Conservation (phyloP, 2,888 invertebrate genomes). For the Corbicula japonica region DNA sequence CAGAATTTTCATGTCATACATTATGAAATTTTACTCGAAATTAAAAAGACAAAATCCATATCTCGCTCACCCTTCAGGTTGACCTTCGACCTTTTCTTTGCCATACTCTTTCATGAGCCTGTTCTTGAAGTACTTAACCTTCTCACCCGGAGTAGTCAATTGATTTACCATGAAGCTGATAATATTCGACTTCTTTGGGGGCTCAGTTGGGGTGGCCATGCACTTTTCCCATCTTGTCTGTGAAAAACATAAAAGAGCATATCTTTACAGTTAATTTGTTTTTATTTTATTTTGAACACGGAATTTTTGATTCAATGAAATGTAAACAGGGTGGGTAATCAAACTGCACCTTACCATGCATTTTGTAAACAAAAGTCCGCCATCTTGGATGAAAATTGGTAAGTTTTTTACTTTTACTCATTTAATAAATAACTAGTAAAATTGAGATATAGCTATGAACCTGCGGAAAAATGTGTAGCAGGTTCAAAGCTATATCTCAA, state of each 20-base stretch:
- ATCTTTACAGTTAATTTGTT: too few relatives aligned
- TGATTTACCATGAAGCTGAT: constrained; percentile 42
- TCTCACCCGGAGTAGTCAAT: constrained; percentile 48
- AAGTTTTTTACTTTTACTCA: too few relatives aligned
- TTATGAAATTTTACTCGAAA: not conserved
- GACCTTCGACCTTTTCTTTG: constrained; percentile 20
- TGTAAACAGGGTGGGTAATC: too few relatives aligned
- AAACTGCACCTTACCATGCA: too few relatives aligned
- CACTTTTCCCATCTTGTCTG: not conserved
- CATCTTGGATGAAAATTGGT: too few relatives aligned
- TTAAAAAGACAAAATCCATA: not conserved
- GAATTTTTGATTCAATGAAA: too few relatives aligned
- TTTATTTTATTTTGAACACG: too few relatives aligned
- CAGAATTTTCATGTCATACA: not conserved
- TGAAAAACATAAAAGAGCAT: not conserved
- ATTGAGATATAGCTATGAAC: too few relatives aligned
- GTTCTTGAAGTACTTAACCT: constrained; percentile 61
- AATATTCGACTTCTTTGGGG: constrained; percentile 4
- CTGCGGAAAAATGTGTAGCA: too few relatives aligned
- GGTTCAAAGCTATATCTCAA: too few relatives aligned
- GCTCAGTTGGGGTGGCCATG: constrained; percentile 1
- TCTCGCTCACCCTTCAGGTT: constrained; percentile 23
- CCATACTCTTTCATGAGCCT: constrained; percentile 56
- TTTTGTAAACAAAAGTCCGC: too few relatives aligned
- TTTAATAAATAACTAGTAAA: too few relatives aligned